These are phyloP conservation scores for Parotocinclus haroldoi DNA, from an alignment of 2,797 vertebrate species.

Conservation along the genomic window DNA sequence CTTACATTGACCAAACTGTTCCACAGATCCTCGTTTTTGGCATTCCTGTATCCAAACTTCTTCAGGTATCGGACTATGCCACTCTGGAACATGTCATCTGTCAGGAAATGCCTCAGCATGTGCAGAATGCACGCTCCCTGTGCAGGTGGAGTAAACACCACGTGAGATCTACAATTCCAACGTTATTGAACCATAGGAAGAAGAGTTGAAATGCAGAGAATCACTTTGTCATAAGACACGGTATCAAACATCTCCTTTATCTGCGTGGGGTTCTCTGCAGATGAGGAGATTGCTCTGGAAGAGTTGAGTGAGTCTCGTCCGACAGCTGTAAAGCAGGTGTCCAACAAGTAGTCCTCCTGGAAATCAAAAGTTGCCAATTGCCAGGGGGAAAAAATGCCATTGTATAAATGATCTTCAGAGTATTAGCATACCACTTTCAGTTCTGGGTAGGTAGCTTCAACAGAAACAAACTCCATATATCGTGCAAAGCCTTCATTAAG, in stretches of 20 bases:
- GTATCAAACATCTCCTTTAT: slow-evolving; percentile 80
- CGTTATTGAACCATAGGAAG: neutral
- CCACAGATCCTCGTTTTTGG: slow-evolving; percentile 77
- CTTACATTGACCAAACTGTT: slow-evolving; percentile 70
- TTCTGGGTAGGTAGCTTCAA: slow-evolving; percentile 72
- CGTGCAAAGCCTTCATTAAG: slow-evolving; percentile 80
- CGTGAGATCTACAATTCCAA: slow-evolving; percentile 22
- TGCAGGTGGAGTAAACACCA: neutral
- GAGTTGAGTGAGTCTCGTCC: slow-evolving; percentile 74
- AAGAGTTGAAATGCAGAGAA: neutral
- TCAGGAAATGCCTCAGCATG: slow-evolving; percentile 77
- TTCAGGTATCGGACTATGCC: slow-evolving; percentile 75
- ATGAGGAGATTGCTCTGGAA: slow-evolving; percentile 73
- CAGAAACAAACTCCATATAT: slow-evolving; percentile 78
- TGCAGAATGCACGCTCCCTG: slow-evolving; percentile 79
- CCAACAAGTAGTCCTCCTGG: slow-evolving; percentile 71
- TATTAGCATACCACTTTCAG: slow-evolving; percentile 66
- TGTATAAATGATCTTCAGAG: neutral
- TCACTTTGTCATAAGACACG: slow-evolving; percentile 70
- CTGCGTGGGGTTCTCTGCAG: slow-evolving; percentile 75
- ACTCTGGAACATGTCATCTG: slow-evolving; percentile 73
- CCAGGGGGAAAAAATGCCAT: neutral
- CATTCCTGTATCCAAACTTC: slow-evolving; percentile 74
- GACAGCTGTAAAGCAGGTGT: slow-evolving; percentile 72
- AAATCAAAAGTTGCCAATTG: slow-evolving; percentile 17